Evolutionary conservation across 2,113 vertebrate species (phyloP), one percentile per base, ranked within the genome.

Genomic region (Gallinago paraguaiae): DNA sequence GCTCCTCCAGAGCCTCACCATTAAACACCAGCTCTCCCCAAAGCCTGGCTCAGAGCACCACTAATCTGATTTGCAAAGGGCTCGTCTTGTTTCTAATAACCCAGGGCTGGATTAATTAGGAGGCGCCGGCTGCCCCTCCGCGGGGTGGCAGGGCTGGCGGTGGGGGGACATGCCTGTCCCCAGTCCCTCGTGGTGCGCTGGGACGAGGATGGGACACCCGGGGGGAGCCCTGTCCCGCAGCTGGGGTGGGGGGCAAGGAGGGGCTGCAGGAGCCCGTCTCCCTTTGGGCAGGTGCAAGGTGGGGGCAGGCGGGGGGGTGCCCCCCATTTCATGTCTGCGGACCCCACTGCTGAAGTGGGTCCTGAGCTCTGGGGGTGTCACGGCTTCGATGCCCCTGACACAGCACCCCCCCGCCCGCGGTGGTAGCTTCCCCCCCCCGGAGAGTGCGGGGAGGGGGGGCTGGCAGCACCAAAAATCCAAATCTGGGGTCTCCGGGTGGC

Each of bases 151-250:
- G 70, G 51, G 70, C 22, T 54, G 76, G 72, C 10, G 0, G 13
- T 18, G 27, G 63, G 31, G 51, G 3, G 19, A 3, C 2, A 0
- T 1, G 1, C 46, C 13, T 0, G 3, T 25, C 18, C 43, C 57
- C 27, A 27, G 51, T 6, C 1, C 35, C 64, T 45, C 56, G 22
- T 50, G 6, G 6, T 30, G 70, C n/a, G 6, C 15, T 3, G 16
- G 19, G 43, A 25, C 0, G 1, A 23, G 25, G 25, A 5, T 12
- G 48, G 76, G 80, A 28, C 72, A 64, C 5, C 13, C 6, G 2
- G 15, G 22, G 11, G 30, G 46, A 61, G 6, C 53, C 31, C 24
- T 14, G 39, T 81, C 54, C 54, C 1, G 0, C 69, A 70, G 50
- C 54, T 2, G 20, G 10, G 35, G 25, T 7, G 16, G 22, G 13